These are phyloP conservation scores for Sphaerodactylus townsendi DNA, from an alignment of 2,113 vertebrate species.

Conservation along the genomic window DNA sequence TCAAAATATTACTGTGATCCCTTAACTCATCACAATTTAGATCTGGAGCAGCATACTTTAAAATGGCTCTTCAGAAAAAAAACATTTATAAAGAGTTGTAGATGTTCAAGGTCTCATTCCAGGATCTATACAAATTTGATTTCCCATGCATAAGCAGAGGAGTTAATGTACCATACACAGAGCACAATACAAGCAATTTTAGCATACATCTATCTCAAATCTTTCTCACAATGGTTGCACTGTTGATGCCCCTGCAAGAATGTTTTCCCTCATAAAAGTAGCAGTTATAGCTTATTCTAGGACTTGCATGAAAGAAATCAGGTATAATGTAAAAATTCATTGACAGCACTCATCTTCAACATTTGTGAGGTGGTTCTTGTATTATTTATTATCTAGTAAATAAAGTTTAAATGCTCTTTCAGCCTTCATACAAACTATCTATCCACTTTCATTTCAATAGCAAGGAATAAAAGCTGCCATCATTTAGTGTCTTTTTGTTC, in stretches of 20 bases:
- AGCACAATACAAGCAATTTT: background rate
- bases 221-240: background rate
- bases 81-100: background rate
- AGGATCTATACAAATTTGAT: background rate
- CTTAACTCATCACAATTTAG: background rate
- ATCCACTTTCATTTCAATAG: constrained; percentile 48
- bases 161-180: background rate
- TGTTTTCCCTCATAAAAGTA: constrained; percentile 3
- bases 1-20: background rate
- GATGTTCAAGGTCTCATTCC: background rate
- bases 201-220: background rate
- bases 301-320: constrained; percentile 43
- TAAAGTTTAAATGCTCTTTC: constrained; percentile 61
- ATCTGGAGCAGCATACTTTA: background rate
- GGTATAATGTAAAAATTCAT: constrained; percentile 16
- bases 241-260: background rate
- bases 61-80: background rate
- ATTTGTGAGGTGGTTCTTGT: constrained; percentile 44
- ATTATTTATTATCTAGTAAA: constrained; percentile 67
- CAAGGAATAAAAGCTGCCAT: constrained; percentile 64
- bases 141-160: background rate
- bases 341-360: constrained; percentile 38
- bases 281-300: constrained; percentile 8
- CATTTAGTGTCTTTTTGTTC: constrained; percentile 41
- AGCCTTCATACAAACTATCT: constrained; percentile 57